Evolutionary conservation across 2,888 invertebrate genomes (phyloP).

Genomic region (Steinernema hermaphroditum): DNA sequence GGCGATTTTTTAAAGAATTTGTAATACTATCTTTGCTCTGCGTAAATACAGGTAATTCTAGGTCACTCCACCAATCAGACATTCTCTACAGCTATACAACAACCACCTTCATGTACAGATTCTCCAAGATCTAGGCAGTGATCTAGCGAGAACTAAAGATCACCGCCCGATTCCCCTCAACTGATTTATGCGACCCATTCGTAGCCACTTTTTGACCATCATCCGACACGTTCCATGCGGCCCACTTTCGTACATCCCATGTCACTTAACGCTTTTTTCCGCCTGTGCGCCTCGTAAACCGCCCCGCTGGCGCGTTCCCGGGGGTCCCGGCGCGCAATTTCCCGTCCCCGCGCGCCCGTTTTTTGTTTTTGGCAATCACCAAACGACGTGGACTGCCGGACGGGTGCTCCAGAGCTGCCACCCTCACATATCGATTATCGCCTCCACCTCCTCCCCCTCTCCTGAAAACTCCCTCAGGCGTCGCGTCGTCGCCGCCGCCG

Average conservation of each 20-base stretch:
- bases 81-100: too few species aligned
- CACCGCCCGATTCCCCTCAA: too few species aligned
- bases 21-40: too few species aligned
- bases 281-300: not conserved
- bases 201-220: too few species aligned
- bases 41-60: too few species aligned
- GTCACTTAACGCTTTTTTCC: slow-evolving; percentile 16
- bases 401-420: slow-evolving; percentile 7
- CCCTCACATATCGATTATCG: slow-evolving; percentile 31
- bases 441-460: slow-evolving; percentile 24
- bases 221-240: too few species aligned
- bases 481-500: not conserved
- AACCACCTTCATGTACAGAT: too few species aligned
- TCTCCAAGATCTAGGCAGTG: too few species aligned
- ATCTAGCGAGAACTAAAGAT: too few species aligned
- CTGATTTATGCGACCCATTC: too few species aligned
- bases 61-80: too few species aligned
- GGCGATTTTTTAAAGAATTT: too few species aligned
- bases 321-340: slow-evolving; percentile 3
- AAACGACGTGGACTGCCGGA: slow-evolving; percentile 4
- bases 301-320: slow-evolving; percentile 1
- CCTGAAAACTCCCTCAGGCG: slow-evolving; percentile 28
- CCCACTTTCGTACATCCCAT: not conserved
- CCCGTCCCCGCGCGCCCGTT: not conserved
- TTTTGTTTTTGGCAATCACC: slow-evolving; percentile 19